Evolutionary conservation across 2,888 invertebrate genomes (phyloP).

Genomic region (Drosophila hamatofila): DNA sequence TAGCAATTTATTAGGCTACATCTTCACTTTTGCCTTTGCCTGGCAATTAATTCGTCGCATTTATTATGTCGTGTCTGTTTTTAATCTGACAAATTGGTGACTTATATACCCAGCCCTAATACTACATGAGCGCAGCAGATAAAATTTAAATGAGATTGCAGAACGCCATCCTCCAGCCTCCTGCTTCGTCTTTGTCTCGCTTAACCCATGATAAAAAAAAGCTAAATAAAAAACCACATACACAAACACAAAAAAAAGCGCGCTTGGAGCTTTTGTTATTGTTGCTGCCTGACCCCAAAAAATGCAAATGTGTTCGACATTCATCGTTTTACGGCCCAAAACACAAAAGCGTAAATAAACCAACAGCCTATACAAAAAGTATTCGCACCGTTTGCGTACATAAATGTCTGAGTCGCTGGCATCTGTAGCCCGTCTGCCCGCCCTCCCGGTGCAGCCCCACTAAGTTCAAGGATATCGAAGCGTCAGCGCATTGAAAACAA

Average conservation of each 20-base stretch:
- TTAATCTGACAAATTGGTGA: constrained; percentile 69
- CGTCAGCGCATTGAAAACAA: constrained; percentile 45
- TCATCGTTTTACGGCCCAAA: constrained; percentile 47
- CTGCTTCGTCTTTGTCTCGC: not conserved
- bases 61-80: constrained; percentile 56
- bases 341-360: constrained; percentile 44
- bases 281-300: constrained; percentile 52
- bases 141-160: constrained; percentile 56
- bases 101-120: constrained; percentile 33
- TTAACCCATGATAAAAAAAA: not conserved
- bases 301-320: constrained; percentile 57
- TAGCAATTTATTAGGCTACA: constrained; percentile 55
- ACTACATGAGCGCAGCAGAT: constrained; percentile 42
- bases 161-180: constrained; percentile 3
- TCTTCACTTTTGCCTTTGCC: constrained; percentile 46
- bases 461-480: constrained; percentile 67
- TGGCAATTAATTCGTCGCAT: constrained; percentile 57
- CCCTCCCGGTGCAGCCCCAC: constrained; percentile 6
- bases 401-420: constrained; percentile 48
- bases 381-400: constrained; percentile 59
- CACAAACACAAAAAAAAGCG: not conserved
- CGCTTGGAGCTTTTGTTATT: constrained; percentile 36
- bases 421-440: not conserved
- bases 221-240: not conserved
- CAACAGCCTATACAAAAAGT: constrained; percentile 39